Base-by-base conservation (phyloP, 2,888 invertebrate genomes). In the Agriopis marginaria region DNA sequence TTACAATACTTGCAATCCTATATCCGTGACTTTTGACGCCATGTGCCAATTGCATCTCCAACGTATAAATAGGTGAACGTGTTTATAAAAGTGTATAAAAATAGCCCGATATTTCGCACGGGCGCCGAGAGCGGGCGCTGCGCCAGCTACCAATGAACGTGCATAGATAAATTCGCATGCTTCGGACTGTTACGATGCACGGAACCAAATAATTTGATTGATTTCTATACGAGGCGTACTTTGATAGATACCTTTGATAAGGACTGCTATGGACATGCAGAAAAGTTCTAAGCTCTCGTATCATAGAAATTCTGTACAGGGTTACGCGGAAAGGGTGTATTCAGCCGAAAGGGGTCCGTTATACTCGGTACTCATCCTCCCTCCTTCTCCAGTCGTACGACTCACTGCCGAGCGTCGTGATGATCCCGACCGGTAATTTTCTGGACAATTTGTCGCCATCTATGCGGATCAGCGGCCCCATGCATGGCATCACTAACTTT, bases 111-210 rank as follows among this genome's bases (percentile, higher is more conserved):
- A 72, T 75, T 77, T 71, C 63, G 61, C 63, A 71, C 86, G 45
- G 23, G 40, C 1, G 3, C 5, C 32, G 32, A 32, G 51, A 17
- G 62, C 44, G 62, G 89, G 89, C 85, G 44, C 60, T 59, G 71
- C 73, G 88, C 89, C 88, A 89, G 79, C 55, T 66, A 61, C 73
- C 81, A 80, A 75, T 81, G 81, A 77, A 74, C 78, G 72, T 58
- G 75, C 65, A 73, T 69, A 66, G 66, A 71, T 73, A 66, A 54
- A 56, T 65, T 59, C 58, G 49, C 61, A 67, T 72, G 55, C 63
- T 45, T 50, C 55, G 49, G 14, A 65, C 54, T 65, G 55, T 68
- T 50, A 56, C 64, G 61, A 62, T 67, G 66, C 50, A 62, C 45
- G 40, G 47, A 61, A 49, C 47, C 3, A n/a, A 51, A 10, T 9